Conservation (phyloP, 2,888 invertebrate genomes). For the Tupiocoris notatus region DNA sequence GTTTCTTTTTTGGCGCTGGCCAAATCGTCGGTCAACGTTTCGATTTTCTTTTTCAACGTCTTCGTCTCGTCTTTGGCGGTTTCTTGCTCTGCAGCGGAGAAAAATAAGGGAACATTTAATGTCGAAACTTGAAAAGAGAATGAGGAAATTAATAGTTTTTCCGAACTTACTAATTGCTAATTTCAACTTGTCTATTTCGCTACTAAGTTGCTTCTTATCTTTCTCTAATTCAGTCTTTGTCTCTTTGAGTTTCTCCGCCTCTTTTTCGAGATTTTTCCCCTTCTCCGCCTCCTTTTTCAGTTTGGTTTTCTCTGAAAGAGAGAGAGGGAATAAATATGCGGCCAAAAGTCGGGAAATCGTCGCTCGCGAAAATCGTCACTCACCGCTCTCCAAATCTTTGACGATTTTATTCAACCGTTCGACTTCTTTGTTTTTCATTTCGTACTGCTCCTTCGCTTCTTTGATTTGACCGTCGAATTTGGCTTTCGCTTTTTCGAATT, state of each 20-base stretch:
- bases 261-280: slow-evolving; percentile 55
- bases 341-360: background rate
- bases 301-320: slow-evolving; percentile 55
- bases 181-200: slow-evolving; percentile 61
- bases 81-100: slow-evolving; percentile 54
- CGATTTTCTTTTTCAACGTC: slow-evolving; percentile 63
- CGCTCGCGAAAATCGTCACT: slow-evolving; percentile 23
- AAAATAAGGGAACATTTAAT: no score
- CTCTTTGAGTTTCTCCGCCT: slow-evolving; percentile 57
- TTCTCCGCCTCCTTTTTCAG: slow-evolving; percentile 65
- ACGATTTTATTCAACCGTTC: slow-evolving; percentile 60
- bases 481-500: slow-evolving; percentile 50
- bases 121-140: no score
- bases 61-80: slow-evolving; percentile 54
- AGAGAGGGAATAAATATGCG: no score
- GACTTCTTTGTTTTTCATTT: slow-evolving; percentile 53
- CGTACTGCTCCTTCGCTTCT: slow-evolving; percentile 50
- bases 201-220: slow-evolving; percentile 61
- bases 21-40: slow-evolving; percentile 65
- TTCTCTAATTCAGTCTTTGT: slow-evolving; percentile 56
- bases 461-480: slow-evolving; percentile 51
- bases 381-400: slow-evolving; percentile 56
- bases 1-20: slow-evolving; percentile 64
- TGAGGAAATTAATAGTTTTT: no score
- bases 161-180: slow-evolving; percentile 62